Base-by-base conservation (phyloP, 2,797 vertebrate genomes). In the Acanthornis magna region DNA sequence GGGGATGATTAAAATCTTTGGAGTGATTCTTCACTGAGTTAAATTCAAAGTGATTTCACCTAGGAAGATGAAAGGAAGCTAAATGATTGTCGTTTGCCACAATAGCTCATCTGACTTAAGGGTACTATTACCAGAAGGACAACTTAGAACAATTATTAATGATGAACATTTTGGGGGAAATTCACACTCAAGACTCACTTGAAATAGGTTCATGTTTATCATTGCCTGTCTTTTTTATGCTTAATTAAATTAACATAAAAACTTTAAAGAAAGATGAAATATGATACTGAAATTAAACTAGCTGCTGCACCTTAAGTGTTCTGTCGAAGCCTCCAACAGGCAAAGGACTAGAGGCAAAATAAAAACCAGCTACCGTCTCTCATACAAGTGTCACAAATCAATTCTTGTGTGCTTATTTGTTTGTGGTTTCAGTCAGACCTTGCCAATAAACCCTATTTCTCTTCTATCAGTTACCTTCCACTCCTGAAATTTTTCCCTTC, bases 161-260 rank as follows among this genome's bases (percentile, higher is more conserved):
- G 74, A 84, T 77, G 42, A 91, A 36, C 26, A 83, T 79, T 91
- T 85, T 51, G 18, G 29, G 57, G 60, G 30, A 87, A 85, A 82
- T 95, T 77, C 50, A 71, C 25, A 73, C n/a, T 70, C 43, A 84
- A 95, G 67, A 88, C 47, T 17, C 29, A 88, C 68, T 95, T 82
- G 32, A 92, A 23, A 53, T 29, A 61, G 16, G 25, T 53, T 82
- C 38, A 10, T 77, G 45, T 91, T 94, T 95, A 82, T 88, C n/a
- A 55, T 58, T 66, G 38, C 26, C n/a, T 92, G 32, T 91, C 68
- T 75, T 94, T 89, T 94, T 79, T 89, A 48, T 60, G 58, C 45
- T 95, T 93, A 79, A 68, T 90, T 91, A 78, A 88, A 81, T 71
- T 91, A 89, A 17, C 57, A 60, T 36, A 80, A 96, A 78, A 57